A percentile compares a stretch with the other conserved stretches of the same genome.
phyloP scores from a whole-genome alignment of 1,140 invertebrate genomes.

The Odontomachus brunneus region DNA sequence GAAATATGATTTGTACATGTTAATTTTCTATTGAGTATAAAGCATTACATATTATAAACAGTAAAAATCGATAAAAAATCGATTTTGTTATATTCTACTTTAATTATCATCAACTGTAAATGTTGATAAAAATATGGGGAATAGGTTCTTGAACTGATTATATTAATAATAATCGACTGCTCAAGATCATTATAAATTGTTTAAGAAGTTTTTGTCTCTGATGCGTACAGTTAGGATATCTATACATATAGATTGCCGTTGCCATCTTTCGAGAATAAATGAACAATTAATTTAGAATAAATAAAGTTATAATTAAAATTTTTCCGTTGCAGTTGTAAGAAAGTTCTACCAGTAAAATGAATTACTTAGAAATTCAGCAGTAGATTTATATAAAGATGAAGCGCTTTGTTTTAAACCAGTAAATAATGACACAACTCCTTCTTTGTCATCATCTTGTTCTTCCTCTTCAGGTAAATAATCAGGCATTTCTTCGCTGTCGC shows the following conservation, averaged over 20 bases:
- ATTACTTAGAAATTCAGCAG: conserved; percentile 83
- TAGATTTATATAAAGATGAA: conserved; percentile 84
- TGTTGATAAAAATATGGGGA: neutral
- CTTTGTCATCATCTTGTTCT: conserved; percentile 81
- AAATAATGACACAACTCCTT: conserved; percentile 84
- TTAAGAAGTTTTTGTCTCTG: conserved; percentile 3
- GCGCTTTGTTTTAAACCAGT: conserved; percentile 84
- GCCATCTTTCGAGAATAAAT: neutral
- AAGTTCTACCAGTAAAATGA: conserved; percentile 85
- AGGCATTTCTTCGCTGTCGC: conserved; percentile 82
- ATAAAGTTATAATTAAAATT: conserved; percentile 55
- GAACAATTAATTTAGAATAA: conserved; percentile 40
- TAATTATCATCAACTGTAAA: conserved; percentile 12
- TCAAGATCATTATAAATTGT: conserved; percentile 20
- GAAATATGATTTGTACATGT: conserved; percentile 36
- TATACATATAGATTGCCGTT: neutral
- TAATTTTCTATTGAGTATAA: conserved; percentile 19
- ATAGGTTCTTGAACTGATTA: conserved; percentile 25
- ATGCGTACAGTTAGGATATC: neutral
- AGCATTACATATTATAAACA: conserved; percentile 11
- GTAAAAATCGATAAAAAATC: conserved; percentile 30
- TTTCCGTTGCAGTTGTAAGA: neutral
- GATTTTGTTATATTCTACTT: neutral
- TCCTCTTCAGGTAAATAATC: conserved; percentile 84
- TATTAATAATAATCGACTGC: neutral